These are phyloP conservation scores for Anser brachyrhynchus DNA, from an alignment of 2,113 vertebrate genomes.

Conservation along the genomic window DNA sequence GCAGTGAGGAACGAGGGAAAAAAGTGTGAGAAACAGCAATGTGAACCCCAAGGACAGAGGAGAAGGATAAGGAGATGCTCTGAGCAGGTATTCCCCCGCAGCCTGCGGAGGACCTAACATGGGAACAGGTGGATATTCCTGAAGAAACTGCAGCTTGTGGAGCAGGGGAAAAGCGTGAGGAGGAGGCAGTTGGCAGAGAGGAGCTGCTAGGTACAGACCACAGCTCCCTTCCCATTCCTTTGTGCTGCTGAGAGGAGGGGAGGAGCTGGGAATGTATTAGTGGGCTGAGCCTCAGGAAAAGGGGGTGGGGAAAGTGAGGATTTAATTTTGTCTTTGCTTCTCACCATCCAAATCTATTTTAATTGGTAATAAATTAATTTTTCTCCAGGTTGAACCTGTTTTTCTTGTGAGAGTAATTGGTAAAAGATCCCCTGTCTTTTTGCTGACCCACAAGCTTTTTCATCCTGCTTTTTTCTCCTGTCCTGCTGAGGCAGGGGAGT, in stretches of 20 bases:
- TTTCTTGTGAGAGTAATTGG: not conserved
- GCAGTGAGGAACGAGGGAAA: not conserved
- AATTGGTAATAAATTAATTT: not conserved
- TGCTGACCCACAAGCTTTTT: not conserved
- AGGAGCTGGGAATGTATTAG: not conserved
- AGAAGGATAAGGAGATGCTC: not conserved
- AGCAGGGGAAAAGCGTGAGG: not conserved
- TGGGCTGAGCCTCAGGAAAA: no score
- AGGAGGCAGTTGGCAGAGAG: not conserved
- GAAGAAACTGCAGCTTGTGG: not conserved
- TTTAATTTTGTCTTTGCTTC: not conserved
- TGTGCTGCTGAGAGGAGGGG: not conserved
- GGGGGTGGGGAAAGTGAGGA: not conserved
- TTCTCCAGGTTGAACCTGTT: not conserved
- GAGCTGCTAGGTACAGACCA: not conserved
- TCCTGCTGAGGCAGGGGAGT: not conserved
- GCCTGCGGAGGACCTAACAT: no score
- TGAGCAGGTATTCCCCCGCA: not conserved
- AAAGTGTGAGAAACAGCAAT: fast-evolving
- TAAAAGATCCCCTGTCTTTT: not conserved
- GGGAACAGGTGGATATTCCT: not conserved
- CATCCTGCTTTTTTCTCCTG: not conserved
- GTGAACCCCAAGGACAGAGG: not conserved
- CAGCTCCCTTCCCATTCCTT: not conserved
- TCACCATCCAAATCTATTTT: not conserved